These are phyloP conservation scores for Papilio elwesi DNA, from an alignment of 2,888 invertebrate species.

Conservation along the genomic window DNA sequence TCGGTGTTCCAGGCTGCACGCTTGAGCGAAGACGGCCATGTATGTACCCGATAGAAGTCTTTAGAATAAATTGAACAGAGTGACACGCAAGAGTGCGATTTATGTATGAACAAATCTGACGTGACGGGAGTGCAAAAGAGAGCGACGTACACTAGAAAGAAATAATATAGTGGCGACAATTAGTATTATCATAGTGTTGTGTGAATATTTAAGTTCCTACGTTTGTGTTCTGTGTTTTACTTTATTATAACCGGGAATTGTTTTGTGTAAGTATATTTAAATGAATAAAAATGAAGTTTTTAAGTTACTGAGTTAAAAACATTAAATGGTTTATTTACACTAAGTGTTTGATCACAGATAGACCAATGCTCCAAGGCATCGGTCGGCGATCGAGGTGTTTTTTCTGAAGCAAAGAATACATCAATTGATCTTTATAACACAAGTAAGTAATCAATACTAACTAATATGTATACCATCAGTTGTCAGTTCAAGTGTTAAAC, in stretches of 20 bases:
- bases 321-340: neutral
- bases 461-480: too few relatives aligned
- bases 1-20: too few relatives aligned
- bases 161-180: conserved; percentile 2
- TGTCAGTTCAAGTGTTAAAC: too few relatives aligned
- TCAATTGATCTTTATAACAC: neutral
- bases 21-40: too few relatives aligned
- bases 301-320: neutral
- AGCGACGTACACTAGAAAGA: neutral
- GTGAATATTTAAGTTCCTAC: neutral
- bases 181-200: neutral
- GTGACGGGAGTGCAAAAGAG: neutral
- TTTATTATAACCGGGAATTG: too few relatives aligned
- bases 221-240: neutral
- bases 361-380: neutral
- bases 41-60: too few relatives aligned
- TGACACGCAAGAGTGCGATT: too few relatives aligned
- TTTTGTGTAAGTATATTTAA: neutral
- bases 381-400: neutral
- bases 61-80: too few relatives aligned
- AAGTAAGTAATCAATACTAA: neutral
- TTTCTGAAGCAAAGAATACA: neutral
- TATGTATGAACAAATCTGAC: conserved; percentile 7
- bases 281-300: neutral
- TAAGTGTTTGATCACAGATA: conserved; percentile 3